Evolutionary conservation across 2,797 vertebrate genomes (phyloP), one percentile per base, ranked within the genome.

Genomic region (Acanthurus tractus): DNA sequence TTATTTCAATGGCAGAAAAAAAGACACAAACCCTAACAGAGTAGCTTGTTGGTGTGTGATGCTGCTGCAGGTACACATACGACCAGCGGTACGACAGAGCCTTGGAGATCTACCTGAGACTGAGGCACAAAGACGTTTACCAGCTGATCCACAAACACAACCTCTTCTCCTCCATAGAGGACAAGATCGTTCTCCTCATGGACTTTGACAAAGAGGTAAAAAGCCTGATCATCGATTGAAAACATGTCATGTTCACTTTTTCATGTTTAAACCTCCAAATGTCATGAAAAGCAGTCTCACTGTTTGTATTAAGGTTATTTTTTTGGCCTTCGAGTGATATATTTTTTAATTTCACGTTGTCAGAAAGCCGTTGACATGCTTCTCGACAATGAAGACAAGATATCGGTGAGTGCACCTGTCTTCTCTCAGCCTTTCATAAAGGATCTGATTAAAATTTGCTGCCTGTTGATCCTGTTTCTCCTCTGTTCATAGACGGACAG

Each of bases 311-410:
- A 34, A 34, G 29, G 29, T 34, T 34, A 55, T 2, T 55, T 9
- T 64, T n/a, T 42, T 23, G 59, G 15, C 17, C 12, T 58, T 70
- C 79, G 50, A 85, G 53, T 79, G 52, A 88, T 57, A 45, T 38
- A n/a, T 53, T 69, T 7, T 74, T 40, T 77, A 22, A 18, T 42
- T 85, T 79, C 65, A 9, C 61, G 29, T 75, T 81, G 45, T 48
- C 85, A 99, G 98, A 99, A 99, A 98, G 98, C 98, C 2, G 98
- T 99, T 36, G 97, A 99, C 90, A 99, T 99, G 98, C 96, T 99
- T 89, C 95, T 99, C 86, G 98, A 99, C 92, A 99, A 99, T 2
- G 98, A 99, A 96, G 98, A 99, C 92, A 99, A 99, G 93, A 97
- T 99, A 93, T 97, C 98, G 0, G 98, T 99, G 89, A 95, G 97